A percentile compares a stretch with the other conserved stretches of the same genome.
Evolutionary conservation across 2,797 vertebrate species (phyloP).

Genomic region (Rhinatrema bivittatum): DNA sequence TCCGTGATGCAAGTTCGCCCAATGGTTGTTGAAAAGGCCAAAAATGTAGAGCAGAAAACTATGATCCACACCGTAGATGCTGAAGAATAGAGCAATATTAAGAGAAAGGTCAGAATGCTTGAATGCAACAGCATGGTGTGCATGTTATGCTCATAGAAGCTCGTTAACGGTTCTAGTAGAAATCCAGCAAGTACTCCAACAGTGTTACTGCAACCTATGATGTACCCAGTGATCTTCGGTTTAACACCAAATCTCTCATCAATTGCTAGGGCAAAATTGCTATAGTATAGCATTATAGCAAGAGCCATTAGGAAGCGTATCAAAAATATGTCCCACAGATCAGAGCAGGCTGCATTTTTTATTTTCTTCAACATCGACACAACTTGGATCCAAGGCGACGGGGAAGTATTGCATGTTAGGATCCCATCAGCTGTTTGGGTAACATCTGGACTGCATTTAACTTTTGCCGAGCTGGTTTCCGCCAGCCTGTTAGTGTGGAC

Average conservation of each 20-base stretch:
- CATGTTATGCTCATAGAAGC: conserved; percentile 65
- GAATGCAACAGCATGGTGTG: conserved; percentile 75
- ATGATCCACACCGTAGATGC: conserved; percentile 66
- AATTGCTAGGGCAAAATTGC: conserved; percentile 88
- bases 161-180: conserved; percentile 75
- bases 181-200: conserved; percentile 80
- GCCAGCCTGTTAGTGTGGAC: neutral
- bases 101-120: conserved; percentile 64
- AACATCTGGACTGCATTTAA: neutral
- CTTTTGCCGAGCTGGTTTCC: neutral
- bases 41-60: conserved; percentile 73
- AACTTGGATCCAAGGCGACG: conserved; percentile 59
- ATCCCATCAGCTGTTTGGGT: neutral
- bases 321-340: conserved; percentile 85
- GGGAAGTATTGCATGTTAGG: neutral
- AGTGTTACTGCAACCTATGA: conserved; percentile 85
- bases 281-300: conserved; percentile 85
- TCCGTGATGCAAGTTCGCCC: conserved; percentile 85
- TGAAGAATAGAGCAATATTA: conserved; percentile 70
- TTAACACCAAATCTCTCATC: conserved; percentile 85
- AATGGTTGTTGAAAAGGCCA: conserved; percentile 82
- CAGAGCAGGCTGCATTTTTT: conserved; percentile 64
- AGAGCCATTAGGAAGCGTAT: conserved; percentile 85
- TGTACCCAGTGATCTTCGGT: conserved; percentile 76
- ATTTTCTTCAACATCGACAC: conserved; percentile 62